These are phyloP conservation scores for Candidula unifasciata DNA, from an alignment of 2,888 invertebrate species.

Conservation along the genomic window DNA sequence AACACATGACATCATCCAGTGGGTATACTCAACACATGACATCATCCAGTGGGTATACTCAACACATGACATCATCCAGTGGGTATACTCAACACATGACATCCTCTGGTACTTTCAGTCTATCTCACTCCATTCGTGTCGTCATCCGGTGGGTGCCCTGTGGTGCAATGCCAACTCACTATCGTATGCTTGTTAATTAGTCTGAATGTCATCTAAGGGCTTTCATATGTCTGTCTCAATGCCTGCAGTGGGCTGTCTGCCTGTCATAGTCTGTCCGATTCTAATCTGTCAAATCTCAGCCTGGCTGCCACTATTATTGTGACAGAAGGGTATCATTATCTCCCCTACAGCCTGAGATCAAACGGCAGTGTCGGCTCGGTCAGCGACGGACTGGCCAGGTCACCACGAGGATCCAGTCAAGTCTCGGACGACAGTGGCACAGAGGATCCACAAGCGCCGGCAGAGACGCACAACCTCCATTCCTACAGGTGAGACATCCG, in stretches of 20 bases:
- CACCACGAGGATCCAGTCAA: slow-evolving; percentile 37
- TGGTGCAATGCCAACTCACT: too few relatives aligned
- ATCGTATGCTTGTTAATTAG: neutral
- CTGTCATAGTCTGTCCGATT: neutral
- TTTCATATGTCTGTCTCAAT: neutral
- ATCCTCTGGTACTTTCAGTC: too few relatives aligned
- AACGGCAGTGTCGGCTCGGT: slow-evolving; percentile 80
- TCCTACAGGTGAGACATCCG: neutral
- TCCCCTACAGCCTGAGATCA: slow-evolving; percentile 82
- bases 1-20: too few relatives aligned
- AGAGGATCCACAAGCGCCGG: slow-evolving; percentile 11
- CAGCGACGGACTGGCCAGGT: slow-evolving; percentile 23
- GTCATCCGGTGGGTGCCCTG: too few relatives aligned
- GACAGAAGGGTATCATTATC: too few relatives aligned
- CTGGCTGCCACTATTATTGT: too few relatives aligned
- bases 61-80: too few relatives aligned
- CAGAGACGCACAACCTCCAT: slow-evolving; percentile 10
- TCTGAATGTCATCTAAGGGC: neutral
- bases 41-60: too few relatives aligned
- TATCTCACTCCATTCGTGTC: too few relatives aligned
- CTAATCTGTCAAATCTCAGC: too few relatives aligned
- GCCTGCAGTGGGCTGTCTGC: neutral
- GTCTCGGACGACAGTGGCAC: slow-evolving; percentile 37
- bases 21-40: too few relatives aligned
- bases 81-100: too few relatives aligned